A percentile compares a stretch with the other conserved stretches of the same genome.
Evolutionary conservation across 2,888 invertebrate species (phyloP).

Genomic region (Lymantria dispar): DNA sequence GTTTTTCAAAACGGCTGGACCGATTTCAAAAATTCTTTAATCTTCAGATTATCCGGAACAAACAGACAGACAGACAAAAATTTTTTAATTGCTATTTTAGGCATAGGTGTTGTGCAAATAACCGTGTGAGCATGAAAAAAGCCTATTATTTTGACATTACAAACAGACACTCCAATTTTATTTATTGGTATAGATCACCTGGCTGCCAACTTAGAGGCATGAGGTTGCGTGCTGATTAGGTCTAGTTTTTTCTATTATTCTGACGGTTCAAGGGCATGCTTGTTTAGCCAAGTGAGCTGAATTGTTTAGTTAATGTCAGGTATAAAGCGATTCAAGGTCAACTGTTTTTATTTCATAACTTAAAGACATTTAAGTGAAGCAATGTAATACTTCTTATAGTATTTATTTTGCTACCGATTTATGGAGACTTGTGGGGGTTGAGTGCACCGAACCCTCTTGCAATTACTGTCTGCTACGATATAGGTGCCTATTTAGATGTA

Average conservation of each 20-base stretch:
- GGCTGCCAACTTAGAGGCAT: constrained; percentile 8
- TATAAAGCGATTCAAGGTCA: constrained; percentile 24
- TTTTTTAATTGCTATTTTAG: too few relatives aligned
- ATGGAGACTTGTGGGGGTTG: constrained; percentile 36
- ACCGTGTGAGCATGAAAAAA: too few relatives aligned
- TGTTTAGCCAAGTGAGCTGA: constrained; percentile 19
- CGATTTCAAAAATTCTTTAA: too few relatives aligned
- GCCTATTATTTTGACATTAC: too few relatives aligned
- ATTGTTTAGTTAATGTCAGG: constrained; percentile 23
- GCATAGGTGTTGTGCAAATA: too few relatives aligned
- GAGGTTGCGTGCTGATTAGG: constrained; percentile 29
- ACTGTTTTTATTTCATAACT: not conserved
- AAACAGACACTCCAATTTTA: too few relatives aligned
- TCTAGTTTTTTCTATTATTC: constrained; percentile 23
- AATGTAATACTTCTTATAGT: constrained; percentile 22
- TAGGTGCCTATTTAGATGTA: constrained; percentile 11
- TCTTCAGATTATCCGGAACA: too few relatives aligned
- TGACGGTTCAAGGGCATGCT: constrained; percentile 30
- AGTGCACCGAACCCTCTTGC: constrained; percentile 37
- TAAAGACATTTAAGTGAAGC: not conserved
- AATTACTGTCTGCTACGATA: constrained; percentile 34
- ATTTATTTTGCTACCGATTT: constrained; percentile 31
- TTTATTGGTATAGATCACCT: too few relatives aligned
- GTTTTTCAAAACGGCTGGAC: too few relatives aligned
- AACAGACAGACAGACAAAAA: too few relatives aligned